Evolutionary conservation across 1,140 invertebrate species (phyloP), one percentile per base, ranked within the genome.

Genomic region (Prorops nasuta): DNA sequence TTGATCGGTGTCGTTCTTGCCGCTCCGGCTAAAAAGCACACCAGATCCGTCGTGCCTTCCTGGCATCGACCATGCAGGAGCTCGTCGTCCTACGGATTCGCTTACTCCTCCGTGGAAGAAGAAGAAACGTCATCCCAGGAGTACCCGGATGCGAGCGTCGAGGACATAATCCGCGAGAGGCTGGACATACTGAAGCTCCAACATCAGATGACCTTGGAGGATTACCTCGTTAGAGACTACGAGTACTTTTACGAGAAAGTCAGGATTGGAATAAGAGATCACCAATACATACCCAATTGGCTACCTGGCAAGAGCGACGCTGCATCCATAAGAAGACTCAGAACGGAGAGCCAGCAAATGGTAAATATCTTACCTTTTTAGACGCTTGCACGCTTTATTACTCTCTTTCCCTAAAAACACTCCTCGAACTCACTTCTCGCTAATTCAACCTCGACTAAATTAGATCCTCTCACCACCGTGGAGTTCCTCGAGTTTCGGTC

Each of bases 221-320:
- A 76, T 34, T 77, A 71, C 46, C 54, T 72, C 7, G 60, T 56
- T 18, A 57, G 56, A 0, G 65, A 75, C 36, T 77, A 71, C 52
- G 68, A 74, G 3, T 69, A 58, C 28, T 39, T 74, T 0, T 78
- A 78, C 43, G 69, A 76, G 12, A 61, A 52, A 12, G 71, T 75
- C 3, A 64, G 64, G 15, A 66, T 70, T 16, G 71, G 70, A 1
- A 60, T 77, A 0, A 51, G 70, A 14, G 63, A 78, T 16, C 62
- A 76, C 44, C 77, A 79, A 37, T 79, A 76, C 42, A 72, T 77
- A 37, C 75, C 74, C 0, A 78, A 73, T 35, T 79, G 77, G 77
- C 21, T 79, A 3, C 78, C 78, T 0, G 70, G 68, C 10, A 65
- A 72, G 18, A 66, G 67, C 17, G 73, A 77, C 31, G 54, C 68